phyloP scores from a whole-genome alignment of 2,888 invertebrate species.

The Pollenia amentaria region DNA sequence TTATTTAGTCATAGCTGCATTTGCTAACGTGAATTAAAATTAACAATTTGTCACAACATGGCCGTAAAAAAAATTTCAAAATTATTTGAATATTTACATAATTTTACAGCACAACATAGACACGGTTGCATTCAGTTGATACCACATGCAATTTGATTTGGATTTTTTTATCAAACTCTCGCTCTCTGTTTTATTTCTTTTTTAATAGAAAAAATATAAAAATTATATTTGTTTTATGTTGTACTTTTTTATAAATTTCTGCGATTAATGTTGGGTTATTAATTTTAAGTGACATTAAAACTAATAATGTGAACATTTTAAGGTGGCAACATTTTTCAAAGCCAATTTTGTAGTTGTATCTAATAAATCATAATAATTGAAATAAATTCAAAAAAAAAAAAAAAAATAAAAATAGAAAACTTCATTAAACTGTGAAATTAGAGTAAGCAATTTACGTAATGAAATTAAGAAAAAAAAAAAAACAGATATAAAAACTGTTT shows the following conservation, averaged over 20 bases:
- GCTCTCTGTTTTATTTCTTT: not conserved
- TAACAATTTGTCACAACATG: conserved; percentile 72
- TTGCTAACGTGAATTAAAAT: conserved; percentile 60
- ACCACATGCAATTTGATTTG: conserved; percentile 53
- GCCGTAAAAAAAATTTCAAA: conserved; percentile 55
- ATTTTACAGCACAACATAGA: conserved; percentile 27
- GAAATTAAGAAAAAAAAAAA: conserved; percentile 1
- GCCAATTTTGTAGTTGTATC: conserved; percentile 20
- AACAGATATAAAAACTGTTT: no score
- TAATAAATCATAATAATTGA: conserved; percentile 30
- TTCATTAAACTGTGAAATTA: not conserved
- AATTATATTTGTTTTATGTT: conserved; percentile 7
- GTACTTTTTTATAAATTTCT: conserved; percentile 18
- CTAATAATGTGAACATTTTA: conserved; percentile 29
- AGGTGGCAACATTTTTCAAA: conserved; percentile 57
- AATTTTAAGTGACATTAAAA: conserved; percentile 52
- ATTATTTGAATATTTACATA: conserved; percentile 54
- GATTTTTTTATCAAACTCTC: conserved; percentile 15
- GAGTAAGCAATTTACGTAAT: not conserved
- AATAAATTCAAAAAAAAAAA: not conserved
- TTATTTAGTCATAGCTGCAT: not conserved
- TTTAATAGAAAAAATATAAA: not conserved
- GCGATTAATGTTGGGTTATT: conserved; percentile 53
- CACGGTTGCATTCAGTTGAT: conserved; percentile 48
- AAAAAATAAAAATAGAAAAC: not conserved